phyloP scores from a whole-genome alignment of 2,888 invertebrate genomes.

The Epinotia ramella region DNA sequence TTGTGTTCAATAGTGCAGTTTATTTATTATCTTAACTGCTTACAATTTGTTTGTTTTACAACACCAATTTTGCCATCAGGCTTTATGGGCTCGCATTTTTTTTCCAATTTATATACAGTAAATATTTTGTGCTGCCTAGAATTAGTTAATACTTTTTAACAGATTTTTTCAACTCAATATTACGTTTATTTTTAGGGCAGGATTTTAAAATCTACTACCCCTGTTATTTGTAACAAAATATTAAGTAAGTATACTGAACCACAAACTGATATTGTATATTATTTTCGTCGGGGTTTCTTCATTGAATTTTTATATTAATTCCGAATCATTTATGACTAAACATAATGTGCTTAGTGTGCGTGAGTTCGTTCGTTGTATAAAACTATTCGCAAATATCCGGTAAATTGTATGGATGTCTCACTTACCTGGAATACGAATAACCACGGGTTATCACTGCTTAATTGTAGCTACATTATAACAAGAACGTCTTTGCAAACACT shows the following conservation, averaged over 20 bases:
- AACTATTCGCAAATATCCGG: background rate
- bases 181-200: background rate
- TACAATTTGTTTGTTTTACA: background rate
- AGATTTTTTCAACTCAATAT: background rate
- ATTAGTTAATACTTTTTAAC: background rate
- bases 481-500: conserved; percentile 7
- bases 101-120: background rate
- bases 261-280: background rate
- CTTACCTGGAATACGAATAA: conserved; percentile 31
- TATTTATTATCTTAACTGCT: background rate
- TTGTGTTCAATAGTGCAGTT: background rate
- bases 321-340: background rate
- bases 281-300: background rate
- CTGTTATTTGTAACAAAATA: background rate
- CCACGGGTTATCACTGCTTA: conserved; percentile 11
- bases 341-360: background rate
- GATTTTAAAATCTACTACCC: background rate
- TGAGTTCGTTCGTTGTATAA: background rate
- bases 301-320: background rate
- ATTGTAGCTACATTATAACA: conserved; percentile 33
- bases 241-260: background rate
- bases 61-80: background rate
- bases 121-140: too few species aligned
- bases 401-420: conserved; percentile 15
- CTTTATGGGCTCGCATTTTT: background rate